Conservation (phyloP, 2,888 invertebrate species). For the Phaedon cochleariae region DNA sequence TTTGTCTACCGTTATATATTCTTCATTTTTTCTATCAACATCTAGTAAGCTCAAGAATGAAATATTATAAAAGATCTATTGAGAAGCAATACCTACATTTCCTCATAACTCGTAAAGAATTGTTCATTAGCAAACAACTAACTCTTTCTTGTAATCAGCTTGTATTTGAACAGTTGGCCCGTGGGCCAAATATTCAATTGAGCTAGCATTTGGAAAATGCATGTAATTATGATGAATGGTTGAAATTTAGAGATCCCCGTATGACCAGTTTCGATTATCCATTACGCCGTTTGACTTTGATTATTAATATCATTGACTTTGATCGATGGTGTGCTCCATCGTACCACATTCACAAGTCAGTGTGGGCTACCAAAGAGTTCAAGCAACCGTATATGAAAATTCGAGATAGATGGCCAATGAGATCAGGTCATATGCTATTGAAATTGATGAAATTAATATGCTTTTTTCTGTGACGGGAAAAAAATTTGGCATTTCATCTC, state of each 20-base stretch:
- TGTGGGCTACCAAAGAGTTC: conserved; percentile 25
- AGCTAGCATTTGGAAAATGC: conserved; percentile 47
- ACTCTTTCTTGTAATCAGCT: neutral
- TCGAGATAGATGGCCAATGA: conserved; percentile 20
- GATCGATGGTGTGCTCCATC: conserved; percentile 55
- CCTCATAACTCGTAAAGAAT: neutral
- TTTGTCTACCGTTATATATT: too few relatives aligned
- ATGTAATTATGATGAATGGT: conserved; percentile 52
- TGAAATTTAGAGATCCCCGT: conserved; percentile 44
- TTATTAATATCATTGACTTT: conserved; percentile 62
- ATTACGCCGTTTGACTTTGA: conserved; percentile 57
- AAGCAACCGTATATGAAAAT: conserved; percentile 35
- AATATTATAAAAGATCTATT: neutral
- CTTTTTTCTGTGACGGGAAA: too few relatives aligned
- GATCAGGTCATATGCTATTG: neutral
- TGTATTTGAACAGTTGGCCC: conserved; percentile 4
- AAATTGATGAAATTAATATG: too few relatives aligned
- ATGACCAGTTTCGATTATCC: conserved; percentile 38
- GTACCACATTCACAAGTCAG: conserved; percentile 54
- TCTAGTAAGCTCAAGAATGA: neutral
- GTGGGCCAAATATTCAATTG: conserved; percentile 37
- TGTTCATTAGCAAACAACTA: neutral
- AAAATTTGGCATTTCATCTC: too few relatives aligned
- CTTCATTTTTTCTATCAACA: too few relatives aligned
- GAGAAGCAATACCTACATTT: neutral